phyloP scores from a whole-genome alignment of 2,113 vertebrate genomes.

The Zosterops pallidus region DNA sequence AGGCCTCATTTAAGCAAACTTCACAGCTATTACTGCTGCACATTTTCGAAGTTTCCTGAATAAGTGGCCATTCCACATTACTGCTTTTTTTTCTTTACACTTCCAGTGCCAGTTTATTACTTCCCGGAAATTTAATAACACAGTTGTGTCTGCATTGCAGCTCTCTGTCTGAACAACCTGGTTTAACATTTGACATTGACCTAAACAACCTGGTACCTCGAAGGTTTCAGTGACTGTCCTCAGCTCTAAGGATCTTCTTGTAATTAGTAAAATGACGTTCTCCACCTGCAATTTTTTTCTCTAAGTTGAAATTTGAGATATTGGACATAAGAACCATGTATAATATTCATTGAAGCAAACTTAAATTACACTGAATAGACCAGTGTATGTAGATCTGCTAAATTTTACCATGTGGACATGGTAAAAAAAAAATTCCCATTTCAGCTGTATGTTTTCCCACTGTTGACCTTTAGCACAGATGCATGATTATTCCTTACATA shows the following conservation, averaged over 20 bases:
- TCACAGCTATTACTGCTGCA: slow-evolving; percentile 39
- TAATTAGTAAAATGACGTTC: neutral
- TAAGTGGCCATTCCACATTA: slow-evolving; percentile 20
- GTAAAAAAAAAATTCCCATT: neutral
- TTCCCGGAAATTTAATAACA: slow-evolving; percentile 21
- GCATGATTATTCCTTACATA: neutral
- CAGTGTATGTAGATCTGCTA: neutral
- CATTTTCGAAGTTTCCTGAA: slow-evolving; percentile 60
- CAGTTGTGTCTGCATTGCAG: neutral
- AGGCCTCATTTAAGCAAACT: slow-evolving; percentile 52
- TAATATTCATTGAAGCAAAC: neutral
- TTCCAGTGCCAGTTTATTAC: slow-evolving; percentile 27
- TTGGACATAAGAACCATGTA: neutral
- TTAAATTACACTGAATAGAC: neutral
- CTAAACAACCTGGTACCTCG: neutral
- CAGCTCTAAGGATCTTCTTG: neutral
- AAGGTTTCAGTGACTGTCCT: neutral
- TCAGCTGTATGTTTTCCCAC: neutral
- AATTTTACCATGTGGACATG: neutral
- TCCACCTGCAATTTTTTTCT: neutral
- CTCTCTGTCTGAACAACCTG: neutral
- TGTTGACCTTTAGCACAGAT: neutral
- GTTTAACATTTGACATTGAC: neutral
- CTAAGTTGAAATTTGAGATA: neutral
- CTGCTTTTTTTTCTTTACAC: slow-evolving; percentile 25